A percentile compares a stretch with the other conserved stretches of the same genome.
phyloP scores from a whole-genome alignment of 2,797 vertebrate species.

The Malurus leucopterus region DNA sequence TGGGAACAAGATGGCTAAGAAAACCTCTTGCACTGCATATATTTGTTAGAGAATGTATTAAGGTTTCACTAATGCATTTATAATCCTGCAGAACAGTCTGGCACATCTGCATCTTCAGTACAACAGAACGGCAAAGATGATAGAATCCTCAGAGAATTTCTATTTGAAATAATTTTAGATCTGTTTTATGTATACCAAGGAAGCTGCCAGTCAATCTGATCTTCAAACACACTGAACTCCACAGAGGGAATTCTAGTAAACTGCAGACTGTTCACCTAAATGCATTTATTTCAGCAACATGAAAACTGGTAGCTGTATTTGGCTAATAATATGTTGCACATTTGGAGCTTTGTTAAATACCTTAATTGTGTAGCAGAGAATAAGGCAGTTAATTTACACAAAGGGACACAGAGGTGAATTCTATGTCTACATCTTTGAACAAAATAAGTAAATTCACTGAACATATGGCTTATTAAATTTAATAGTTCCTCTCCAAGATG shows the following conservation, averaged over 20 bases:
- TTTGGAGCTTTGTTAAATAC: slow-evolving; percentile 61
- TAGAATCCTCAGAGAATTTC: slow-evolving; percentile 55
- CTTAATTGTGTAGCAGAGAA: slow-evolving; percentile 56
- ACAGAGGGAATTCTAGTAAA: slow-evolving; percentile 56
- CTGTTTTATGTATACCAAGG: slow-evolving; percentile 65
- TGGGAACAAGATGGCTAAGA: slow-evolving; percentile 48
- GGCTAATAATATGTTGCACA: slow-evolving; percentile 44
- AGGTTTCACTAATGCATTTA: slow-evolving; percentile 57
- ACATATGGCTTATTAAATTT: slow-evolving; percentile 81
- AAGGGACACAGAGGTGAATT: slow-evolving; percentile 55
- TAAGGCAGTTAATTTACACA: slow-evolving; percentile 50
- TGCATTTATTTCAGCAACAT: slow-evolving; percentile 50
- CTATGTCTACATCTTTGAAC: slow-evolving; percentile 58
- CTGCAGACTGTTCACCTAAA: slow-evolving; percentile 64
- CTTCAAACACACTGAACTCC: slow-evolving; percentile 65
- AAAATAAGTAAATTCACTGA: slow-evolving; percentile 74
- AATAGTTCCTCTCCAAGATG: slow-evolving; percentile 77
- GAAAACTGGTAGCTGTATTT: slow-evolving; percentile 43
- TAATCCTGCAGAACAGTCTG: slow-evolving; percentile 47
- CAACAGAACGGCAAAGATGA: slow-evolving; percentile 52
- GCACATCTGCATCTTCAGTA: slow-evolving; percentile 59
- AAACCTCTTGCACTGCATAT: slow-evolving; percentile 50
- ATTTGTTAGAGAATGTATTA: slow-evolving; percentile 52
- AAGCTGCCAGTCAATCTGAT: slow-evolving; percentile 73
- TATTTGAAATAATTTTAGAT: slow-evolving; percentile 70